A percentile compares a stretch with the other conserved stretches of the same genome.
Conservation (phyloP, 2,113 vertebrate species). For the Ammodytes dubius region DNA sequence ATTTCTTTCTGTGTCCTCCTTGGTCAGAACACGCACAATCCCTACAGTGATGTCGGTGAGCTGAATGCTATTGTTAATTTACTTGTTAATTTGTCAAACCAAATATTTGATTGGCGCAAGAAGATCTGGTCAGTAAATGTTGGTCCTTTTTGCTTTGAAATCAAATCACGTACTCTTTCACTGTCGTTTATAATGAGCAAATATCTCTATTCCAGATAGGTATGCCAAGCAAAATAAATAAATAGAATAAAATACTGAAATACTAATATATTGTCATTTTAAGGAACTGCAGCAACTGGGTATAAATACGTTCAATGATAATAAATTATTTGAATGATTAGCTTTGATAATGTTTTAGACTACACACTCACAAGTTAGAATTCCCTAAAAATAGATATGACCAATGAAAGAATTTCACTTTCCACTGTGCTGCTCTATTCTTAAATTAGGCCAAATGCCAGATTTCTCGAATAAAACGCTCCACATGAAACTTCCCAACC, state of each 20-base stretch:
- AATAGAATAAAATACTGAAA: neutral
- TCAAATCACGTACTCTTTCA: neutral
- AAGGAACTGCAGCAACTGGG: neutral
- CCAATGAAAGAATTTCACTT: constrained; percentile 42
- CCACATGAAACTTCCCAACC: constrained; percentile 10
- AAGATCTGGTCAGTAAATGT: too few relatives aligned
- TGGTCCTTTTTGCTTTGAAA: neutral
- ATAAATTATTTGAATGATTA: neutral
- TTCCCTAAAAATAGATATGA: neutral
- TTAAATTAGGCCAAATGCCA: constrained; percentile 12
- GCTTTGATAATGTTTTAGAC: neutral
- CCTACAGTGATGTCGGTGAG: neutral
- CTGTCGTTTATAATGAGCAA: neutral
- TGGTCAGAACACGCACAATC: too few relatives aligned
- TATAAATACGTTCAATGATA: neutral
- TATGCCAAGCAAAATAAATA: neutral
- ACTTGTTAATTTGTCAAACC: too few relatives aligned
- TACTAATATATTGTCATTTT: neutral
- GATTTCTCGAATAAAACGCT: constrained; percentile 14
- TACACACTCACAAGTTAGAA: neutral
- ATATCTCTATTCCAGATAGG: neutral
- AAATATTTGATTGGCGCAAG: too few relatives aligned
- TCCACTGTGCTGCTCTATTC: neutral
- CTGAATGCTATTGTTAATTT: neutral
- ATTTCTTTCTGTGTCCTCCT: neutral